Evolutionary conservation across 2,888 invertebrate species (phyloP), one percentile per base, ranked within the genome.

Genomic region (Shargacucullia verbasci): DNA sequence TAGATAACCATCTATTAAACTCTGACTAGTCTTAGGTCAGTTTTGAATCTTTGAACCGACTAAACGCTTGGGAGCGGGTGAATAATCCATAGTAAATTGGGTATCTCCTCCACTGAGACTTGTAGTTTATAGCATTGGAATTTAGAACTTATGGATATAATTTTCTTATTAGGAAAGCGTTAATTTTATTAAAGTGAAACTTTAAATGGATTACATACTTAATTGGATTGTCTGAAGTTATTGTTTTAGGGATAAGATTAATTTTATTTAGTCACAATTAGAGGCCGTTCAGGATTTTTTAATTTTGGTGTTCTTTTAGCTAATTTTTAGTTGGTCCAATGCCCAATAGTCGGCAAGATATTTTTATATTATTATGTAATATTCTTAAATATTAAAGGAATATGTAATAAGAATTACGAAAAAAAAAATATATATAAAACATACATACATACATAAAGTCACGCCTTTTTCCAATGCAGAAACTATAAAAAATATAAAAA

Each of bases 61-160:
- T 70, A 56, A 61, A 68, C 78, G 15, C 72, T 27, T 0, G 72
- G 71, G 80, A 68, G 40, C 20, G 20, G 35, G 49, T 59, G 75
- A 74, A 78, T 81, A 82, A 80, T 82, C 76, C 64, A 65, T 60
- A 72, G 71, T 74, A 80, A 80, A 82, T 81, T 80, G 74, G 76
- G 77, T 78, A 80, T 78, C 68, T 73, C 66, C 61, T 59, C 67
- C 63, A 72, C 70, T 68, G 73, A 58, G 67, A 66, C 58, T 39
- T 50, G 58, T 58, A 62, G 60, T 65, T 56, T 64, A 64, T 59
- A 53, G 47, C 46, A 40, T 59, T 56, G 47, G 52, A 53, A 41
- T 48, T 60, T 38, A 15, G 13, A 57, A 47, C 39, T 49, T 62
- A 62, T 57, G 29, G 27, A 47, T 54, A 35, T 3, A 9, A 38